A percentile compares a stretch with the other conserved stretches of the same genome.
phyloP scores from a whole-genome alignment of 2,888 invertebrate genomes.

The Odontocerum albicorne region DNA sequence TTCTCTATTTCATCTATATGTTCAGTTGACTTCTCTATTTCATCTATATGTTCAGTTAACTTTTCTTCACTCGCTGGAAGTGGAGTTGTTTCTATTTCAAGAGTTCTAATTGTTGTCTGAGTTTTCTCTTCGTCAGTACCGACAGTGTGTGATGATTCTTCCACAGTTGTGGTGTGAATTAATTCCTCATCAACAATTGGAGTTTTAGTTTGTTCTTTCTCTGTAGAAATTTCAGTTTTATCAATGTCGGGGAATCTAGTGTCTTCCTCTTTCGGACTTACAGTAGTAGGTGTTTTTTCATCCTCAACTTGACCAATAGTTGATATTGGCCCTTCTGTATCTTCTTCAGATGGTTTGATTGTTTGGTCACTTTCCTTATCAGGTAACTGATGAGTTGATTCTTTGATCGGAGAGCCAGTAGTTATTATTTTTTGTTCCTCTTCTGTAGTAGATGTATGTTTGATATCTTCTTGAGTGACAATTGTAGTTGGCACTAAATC shows the following conservation, averaged over 20 bases:
- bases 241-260: neutral
- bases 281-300: neutral
- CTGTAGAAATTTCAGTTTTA: constrained; percentile 2
- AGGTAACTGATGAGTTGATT: neutral
- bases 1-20: too few relatives aligned
- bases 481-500: too few relatives aligned
- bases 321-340: neutral
- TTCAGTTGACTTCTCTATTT: too few relatives aligned
- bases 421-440: too few relatives aligned
- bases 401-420: too few relatives aligned
- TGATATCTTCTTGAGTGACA: too few relatives aligned
- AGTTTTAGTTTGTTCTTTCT: constrained; percentile 31
- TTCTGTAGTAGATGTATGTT: too few relatives aligned
- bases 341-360: too few relatives aligned
- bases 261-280: neutral
- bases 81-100: too few relatives aligned
- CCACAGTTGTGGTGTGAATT: neutral
- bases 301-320: neutral
- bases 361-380: constrained; percentile 4
- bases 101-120: neutral
- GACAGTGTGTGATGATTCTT: neutral
- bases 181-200: neutral
- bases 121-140: neutral
- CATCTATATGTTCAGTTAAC: too few relatives aligned
- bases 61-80: too few relatives aligned